A percentile compares a stretch with the other conserved stretches of the same genome.
Conservation (phyloP, 1,140 invertebrate genomes). For the Papilio glaucus region DNA sequence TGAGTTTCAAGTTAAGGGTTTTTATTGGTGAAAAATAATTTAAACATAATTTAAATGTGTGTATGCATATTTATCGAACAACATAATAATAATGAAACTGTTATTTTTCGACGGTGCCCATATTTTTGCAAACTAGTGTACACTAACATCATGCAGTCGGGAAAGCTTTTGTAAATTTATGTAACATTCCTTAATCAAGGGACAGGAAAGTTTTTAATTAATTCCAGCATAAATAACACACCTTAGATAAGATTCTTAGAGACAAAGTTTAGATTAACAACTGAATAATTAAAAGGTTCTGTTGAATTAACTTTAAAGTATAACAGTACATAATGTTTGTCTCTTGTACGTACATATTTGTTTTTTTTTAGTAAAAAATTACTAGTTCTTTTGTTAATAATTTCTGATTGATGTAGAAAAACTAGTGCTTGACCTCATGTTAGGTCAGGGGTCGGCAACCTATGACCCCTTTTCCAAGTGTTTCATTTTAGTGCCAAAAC, state of each 20-base stretch:
- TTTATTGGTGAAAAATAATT: too few species aligned
- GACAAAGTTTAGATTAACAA: conserved; percentile 8
- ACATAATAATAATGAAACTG: too few species aligned
- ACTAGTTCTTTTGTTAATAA: too few species aligned
- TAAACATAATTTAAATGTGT: too few species aligned
- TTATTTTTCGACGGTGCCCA: too few species aligned
- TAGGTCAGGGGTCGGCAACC: too few species aligned
- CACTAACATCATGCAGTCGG: neutral
- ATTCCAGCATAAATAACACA: conserved; percentile 4
- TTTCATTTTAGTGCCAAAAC: too few species aligned
- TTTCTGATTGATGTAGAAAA: too few species aligned
- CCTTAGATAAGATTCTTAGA: neutral
- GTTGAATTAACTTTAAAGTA: conserved; percentile 2
- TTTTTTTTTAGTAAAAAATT: neutral
- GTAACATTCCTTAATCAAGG: neutral
- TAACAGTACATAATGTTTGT: neutral
- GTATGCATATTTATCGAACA: too few species aligned
- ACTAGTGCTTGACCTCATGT: too few species aligned
- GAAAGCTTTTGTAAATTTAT: neutral
- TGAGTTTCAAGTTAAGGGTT: too few species aligned
- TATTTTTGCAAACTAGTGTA: neutral
- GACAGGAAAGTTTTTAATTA: conserved; percentile 21
- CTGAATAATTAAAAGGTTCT: neutral
- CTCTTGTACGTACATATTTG: neutral
- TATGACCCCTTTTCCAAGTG: too few species aligned